Conservation (phyloP, 2,888 invertebrate genomes). For the Polydrusus pterygomalis region DNA sequence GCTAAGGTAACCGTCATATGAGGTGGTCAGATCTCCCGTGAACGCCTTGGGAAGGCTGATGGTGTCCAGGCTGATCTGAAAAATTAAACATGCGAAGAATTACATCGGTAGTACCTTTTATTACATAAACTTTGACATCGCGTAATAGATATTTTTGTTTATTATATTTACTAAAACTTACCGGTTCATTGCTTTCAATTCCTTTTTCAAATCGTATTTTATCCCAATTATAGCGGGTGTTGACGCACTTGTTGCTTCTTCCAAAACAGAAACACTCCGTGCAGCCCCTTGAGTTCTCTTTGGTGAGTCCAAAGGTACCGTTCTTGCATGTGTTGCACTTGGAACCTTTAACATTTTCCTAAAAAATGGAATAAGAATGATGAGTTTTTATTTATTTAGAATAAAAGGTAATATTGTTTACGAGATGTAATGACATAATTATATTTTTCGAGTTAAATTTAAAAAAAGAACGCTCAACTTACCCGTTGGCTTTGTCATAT, state of each 20-base stretch:
- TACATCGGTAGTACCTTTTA: too few species aligned
- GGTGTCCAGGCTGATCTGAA: conserved; percentile 48
- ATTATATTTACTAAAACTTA: conserved; percentile 53
- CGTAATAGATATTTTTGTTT: too few species aligned
- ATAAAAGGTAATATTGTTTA: too few species aligned
- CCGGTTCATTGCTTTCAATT: conserved; percentile 69
- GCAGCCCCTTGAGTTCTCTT: conserved; percentile 89
- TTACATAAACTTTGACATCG: too few species aligned
- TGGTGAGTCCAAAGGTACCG: conserved; percentile 90
- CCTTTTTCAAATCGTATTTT: conserved; percentile 77
- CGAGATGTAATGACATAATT: too few species aligned
- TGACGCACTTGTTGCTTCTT: conserved; percentile 85
- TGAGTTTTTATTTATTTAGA: too few species aligned
- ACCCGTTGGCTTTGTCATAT: too few species aligned
- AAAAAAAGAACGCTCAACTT: too few species aligned
- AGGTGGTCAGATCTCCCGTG: conserved; percentile 89
- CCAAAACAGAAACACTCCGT: conserved; percentile 98
- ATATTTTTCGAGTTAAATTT: too few species aligned
- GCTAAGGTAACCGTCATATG: conserved; percentile 92
- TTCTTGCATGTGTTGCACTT: conserved; percentile 89
- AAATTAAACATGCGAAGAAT: too few species aligned
- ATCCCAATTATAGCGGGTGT: conserved; percentile 89
- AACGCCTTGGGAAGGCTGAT: conserved; percentile 83
- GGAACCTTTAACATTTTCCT: conserved; percentile 88
- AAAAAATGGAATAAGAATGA: conserved; percentile 6